Evolutionary conservation across 2,113 vertebrate genomes (phyloP), one percentile per base, ranked within the genome.

Genomic region (Centropristis striata): DNA sequence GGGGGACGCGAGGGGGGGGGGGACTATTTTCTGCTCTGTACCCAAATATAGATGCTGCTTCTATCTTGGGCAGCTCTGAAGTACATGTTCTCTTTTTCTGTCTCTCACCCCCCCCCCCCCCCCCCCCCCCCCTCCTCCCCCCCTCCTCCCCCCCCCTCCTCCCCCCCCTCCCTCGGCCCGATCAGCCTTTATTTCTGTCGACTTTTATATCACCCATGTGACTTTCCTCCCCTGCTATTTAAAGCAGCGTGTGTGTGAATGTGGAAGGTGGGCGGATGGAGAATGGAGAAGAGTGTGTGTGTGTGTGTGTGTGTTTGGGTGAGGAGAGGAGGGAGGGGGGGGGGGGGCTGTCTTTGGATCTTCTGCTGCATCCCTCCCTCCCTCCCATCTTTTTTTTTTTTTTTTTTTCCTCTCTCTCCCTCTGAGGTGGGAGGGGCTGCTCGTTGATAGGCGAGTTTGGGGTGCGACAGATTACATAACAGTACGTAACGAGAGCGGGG

Each of bases 391-490:
- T 1, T 23, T 59, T 21, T 79, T 23, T 20, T 4, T 5, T 47
- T n/a, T n/a, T n/a, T n/a, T n/a, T n/a, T n/a, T n/a, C n/a, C n/a
- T n/a, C n/a, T n/a, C n/a, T n/a, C 49, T 36, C 20, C 20, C 53
- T 61, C 44, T 25, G 69, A 28, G 60, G 75, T 66, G 37, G 86
- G 84, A 85, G 71, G 85, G 79, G 70, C 88, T 78, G 65, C 71
- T 88, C 57, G 80, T 87, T 90, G 88, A 87, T 85, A 81, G 87
- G 80, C 55, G 74, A 85, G 81, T 75, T 86, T 86, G 44, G 86
- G 83, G 84, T 93, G 90, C 87, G 84, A 93, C 91, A 91, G 91
- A 94, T 93, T 93, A 92, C 86, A 91, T 93, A 93, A 91, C 57
- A 0, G 81, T 75, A 67, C 37, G 67, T 89, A 87, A 89, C 39